phyloP scores from a whole-genome alignment of 2,888 invertebrate genomes.

The Leptinotarsa peninsularis region DNA sequence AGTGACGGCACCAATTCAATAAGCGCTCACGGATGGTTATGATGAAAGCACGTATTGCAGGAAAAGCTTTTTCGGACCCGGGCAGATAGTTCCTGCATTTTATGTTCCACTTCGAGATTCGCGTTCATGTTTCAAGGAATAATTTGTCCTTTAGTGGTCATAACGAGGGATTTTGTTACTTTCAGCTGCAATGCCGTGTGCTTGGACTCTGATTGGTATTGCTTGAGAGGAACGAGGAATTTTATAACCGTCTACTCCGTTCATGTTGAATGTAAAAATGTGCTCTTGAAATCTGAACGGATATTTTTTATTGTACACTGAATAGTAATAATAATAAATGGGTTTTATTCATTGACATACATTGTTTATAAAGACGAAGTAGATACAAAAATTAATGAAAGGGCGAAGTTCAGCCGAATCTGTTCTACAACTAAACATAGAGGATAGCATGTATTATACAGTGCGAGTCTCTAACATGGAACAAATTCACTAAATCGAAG shows the following conservation, averaged over 20 bases:
- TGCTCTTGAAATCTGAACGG: no score
- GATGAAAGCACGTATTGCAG: conserved; percentile 26
- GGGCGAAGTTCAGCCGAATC: no score
- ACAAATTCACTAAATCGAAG: no score
- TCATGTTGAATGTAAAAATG: no score
- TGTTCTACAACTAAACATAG: no score
- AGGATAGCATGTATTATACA: no score
- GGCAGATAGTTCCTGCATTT: conserved; percentile 23
- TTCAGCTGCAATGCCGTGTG: not conserved
- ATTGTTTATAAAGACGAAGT: no score
- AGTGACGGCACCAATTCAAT: conserved; percentile 27
- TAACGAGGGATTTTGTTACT: conserved; percentile 10
- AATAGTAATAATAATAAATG: no score
- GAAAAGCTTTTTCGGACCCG: conserved; percentile 19
- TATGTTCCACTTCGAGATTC: conserved; percentile 20
- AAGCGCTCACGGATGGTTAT: conserved; percentile 22
- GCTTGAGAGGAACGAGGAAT: not conserved
- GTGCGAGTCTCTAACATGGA: no score
- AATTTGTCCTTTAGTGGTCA: conserved; percentile 22
- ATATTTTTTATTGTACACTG: no score
- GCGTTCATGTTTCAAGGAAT: conserved; percentile 25
- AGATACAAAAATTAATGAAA: no score
- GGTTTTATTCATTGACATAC: no score
- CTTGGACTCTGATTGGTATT: conserved; percentile 5
- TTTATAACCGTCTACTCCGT: not conserved